Evolutionary conservation across 2,888 invertebrate genomes (phyloP).

Genomic region (Hemicrepidius hirtus): DNA sequence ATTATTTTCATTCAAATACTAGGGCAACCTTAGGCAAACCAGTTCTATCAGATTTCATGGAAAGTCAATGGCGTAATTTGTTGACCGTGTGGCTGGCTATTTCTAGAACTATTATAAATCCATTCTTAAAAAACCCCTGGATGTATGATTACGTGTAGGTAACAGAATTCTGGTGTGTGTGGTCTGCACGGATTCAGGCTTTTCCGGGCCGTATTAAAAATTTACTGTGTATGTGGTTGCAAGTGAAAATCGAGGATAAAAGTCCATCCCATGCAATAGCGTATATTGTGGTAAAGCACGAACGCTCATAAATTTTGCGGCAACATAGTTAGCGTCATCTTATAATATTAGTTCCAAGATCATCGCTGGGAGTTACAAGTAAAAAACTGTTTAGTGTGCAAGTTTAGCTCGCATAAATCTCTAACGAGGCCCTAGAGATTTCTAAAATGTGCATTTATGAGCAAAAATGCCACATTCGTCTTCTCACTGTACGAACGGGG

Average conservation of each 20-base stretch:
- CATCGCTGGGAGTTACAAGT: conserved; percentile 46
- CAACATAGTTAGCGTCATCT: conserved; percentile 51
- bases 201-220: conserved; percentile 18
- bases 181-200: conserved; percentile 24
- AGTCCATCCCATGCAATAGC: conserved; percentile 12
- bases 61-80: conserved; percentile 13
- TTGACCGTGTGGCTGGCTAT: conserved; percentile 14
- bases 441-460: conserved; percentile 50
- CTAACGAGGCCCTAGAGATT: conserved; percentile 45
- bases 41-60: conserved; percentile 27
- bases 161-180: conserved; percentile 16
- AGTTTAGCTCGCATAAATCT: conserved; percentile 47
- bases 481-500: conserved; percentile 6
- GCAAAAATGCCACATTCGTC: conserved; percentile 37
- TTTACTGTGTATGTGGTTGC: conserved; percentile 17
- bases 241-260: conserved; percentile 33
- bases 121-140: conserved; percentile 27
- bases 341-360: conserved; percentile 52
- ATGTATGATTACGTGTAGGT: background rate
- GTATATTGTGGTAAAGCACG: conserved; percentile 45
- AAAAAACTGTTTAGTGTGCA: conserved; percentile 53
- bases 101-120: conserved; percentile 19
- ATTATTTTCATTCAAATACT: background rate
- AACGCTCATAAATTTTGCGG: conserved; percentile 44
- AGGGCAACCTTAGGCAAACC: conserved; percentile 19